phyloP scores from a whole-genome alignment of 2,797 vertebrate species.

The Labeo calbasu region DNA sequence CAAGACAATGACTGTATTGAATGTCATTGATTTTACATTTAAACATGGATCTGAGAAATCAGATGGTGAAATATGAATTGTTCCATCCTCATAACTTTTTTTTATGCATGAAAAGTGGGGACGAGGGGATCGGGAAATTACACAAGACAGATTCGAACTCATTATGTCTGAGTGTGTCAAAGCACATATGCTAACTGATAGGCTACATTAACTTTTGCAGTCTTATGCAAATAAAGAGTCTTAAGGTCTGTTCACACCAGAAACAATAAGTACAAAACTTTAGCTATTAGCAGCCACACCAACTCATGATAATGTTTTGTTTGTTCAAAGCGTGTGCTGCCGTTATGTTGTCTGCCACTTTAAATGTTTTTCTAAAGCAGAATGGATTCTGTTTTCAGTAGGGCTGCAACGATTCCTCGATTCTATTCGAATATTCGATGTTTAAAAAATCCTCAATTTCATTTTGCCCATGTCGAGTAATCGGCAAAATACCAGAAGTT shows the following conservation, averaged over 20 bases:
- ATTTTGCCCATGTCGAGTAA: no score
- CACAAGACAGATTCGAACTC: not conserved
- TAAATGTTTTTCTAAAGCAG: no score
- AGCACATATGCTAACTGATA: not conserved
- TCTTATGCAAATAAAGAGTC: not conserved
- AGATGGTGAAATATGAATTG: constrained; percentile 20
- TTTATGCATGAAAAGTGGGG: not conserved
- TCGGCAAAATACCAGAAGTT: no score
- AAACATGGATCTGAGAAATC: constrained; percentile 20
- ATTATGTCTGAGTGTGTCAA: not conserved
- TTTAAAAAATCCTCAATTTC: no score
- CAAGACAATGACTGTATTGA: constrained; percentile 31
- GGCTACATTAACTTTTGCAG: not conserved
- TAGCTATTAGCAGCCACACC: not conserved
- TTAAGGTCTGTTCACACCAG: not conserved
- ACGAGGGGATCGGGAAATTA: not conserved
- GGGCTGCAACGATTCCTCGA: no score
- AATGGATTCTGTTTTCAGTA: not conserved
- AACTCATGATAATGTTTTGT: not conserved
- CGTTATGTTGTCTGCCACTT: not conserved
- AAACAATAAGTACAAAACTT: not conserved
- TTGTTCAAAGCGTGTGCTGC: not conserved
- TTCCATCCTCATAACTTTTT: not conserved
- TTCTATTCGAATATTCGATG: no score
- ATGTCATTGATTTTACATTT: constrained; percentile 47